These are phyloP conservation scores for Hypomecis punctinalis DNA, from an alignment of 2,888 invertebrate genomes.

Conservation along the genomic window DNA sequence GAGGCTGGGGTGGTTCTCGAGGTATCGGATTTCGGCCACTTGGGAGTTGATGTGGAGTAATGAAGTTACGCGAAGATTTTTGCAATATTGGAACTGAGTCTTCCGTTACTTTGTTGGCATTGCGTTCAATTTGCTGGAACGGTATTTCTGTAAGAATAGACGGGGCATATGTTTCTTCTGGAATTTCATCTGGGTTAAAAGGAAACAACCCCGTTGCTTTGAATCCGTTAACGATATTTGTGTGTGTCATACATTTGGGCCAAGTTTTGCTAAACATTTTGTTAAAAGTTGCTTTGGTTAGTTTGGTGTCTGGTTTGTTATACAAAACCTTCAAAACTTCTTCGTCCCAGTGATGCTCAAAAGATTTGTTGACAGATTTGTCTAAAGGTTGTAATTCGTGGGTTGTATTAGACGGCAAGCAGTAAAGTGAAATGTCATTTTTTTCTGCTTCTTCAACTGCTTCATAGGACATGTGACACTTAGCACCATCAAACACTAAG, in stretches of 20 bases:
- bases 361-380: constrained; percentile 13
- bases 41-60: too few species aligned
- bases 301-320: constrained; percentile 19
- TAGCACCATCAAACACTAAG: constrained; percentile 45
- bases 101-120: too few species aligned
- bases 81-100: too few species aligned
- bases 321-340: constrained; percentile 26
- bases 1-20: too few species aligned
- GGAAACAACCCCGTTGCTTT: constrained; percentile 16
- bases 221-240: constrained; percentile 24
- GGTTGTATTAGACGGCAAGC: constrained; percentile 31
- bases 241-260: constrained; percentile 22
- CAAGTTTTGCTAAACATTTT: constrained; percentile 20
- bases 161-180: constrained; percentile 4
- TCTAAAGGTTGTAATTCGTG: constrained; percentile 4
- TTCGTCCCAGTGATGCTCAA: constrained; percentile 39
- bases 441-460: constrained; percentile 38
- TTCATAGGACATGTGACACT: constrained; percentile 27
- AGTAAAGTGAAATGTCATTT: constrained; percentile 34
- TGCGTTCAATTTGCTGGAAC: too few species aligned
- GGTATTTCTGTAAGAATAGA: too few species aligned
- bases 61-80: too few species aligned
- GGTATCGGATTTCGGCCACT: too few species aligned
- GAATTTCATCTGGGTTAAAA: constrained; percentile 6
- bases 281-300: too few species aligned